Percentiles rank a stretch among this genome's conserved stretches.
Evolutionary conservation across 2,888 invertebrate species (phyloP).

Genomic region (Aphidoletes aphidimyza): DNA sequence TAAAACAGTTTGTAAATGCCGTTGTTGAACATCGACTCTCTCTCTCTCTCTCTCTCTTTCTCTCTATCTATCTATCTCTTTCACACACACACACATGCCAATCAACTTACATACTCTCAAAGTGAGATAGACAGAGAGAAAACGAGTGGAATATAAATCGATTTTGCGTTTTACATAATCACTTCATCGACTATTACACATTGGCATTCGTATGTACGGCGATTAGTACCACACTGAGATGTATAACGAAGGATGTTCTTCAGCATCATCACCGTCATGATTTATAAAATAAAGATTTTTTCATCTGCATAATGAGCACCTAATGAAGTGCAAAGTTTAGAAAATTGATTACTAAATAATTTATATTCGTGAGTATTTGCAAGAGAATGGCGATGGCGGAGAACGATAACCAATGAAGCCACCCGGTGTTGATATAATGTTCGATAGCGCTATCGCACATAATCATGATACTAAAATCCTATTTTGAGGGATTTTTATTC

Average conservation of each 20-base stretch:
- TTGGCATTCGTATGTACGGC: no score
- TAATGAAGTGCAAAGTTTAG: slow-evolving; percentile 51
- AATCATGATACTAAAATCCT: not conserved
- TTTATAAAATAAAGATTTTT: slow-evolving; percentile 43
- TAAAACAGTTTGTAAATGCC: not conserved
- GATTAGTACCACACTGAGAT: not conserved
- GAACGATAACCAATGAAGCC: not conserved
- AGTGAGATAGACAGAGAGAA: not conserved
- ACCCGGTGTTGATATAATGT: not conserved
- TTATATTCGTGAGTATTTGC: not conserved
- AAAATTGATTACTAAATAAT: slow-evolving; percentile 50
- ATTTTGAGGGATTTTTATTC: not conserved
- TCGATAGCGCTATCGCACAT: not conserved
- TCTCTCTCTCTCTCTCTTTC: no score
- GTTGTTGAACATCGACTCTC: not conserved
- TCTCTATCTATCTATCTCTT: no score
- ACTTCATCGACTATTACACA: not conserved
- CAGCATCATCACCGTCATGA: not conserved
- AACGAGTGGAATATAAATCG: slow-evolving; percentile 12
- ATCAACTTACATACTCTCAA: no score
- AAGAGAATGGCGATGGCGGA: not conserved
- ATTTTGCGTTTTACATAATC: slow-evolving; percentile 44
- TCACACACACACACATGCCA: no score
- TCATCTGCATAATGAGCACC: slow-evolving; percentile 53
- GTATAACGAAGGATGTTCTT: not conserved